Base-by-base conservation (phyloP, 92 coral and sea anemone species). In the Phenganax marumi region DNA sequence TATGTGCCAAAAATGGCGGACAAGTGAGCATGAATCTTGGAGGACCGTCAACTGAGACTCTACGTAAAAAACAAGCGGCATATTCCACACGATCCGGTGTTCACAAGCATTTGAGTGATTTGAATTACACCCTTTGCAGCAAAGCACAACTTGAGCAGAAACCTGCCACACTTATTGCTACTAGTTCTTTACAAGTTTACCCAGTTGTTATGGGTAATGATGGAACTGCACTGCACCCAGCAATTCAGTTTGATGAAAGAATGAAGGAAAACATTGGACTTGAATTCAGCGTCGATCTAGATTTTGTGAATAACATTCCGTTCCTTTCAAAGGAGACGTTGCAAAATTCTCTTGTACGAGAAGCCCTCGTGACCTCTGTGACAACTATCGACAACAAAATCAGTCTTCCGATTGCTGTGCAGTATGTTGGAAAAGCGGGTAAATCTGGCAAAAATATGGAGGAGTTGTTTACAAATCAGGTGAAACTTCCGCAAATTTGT, bases 121-220 rank as follows among this genome's bases (percentile, higher is more conserved):
- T 76, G 14, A 76, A 76, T 43, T 77, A 76, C 48, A 85, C 21
- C 13, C 84, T 76, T 12, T 76, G 76, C 17, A 75, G 14, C 19
- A 47, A 74, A 51, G 75, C 77, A 52, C 83, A 21, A 75, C 76
- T 81, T 48, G 69, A 63, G 24, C 43, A 63, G 69, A 21, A 84
- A 52, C 54, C 74, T 12, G 68, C 13, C 16, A 23, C 84, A 12
- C 83, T 76, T 66, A 63, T 84, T 77, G 70, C 57, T 82, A 77
- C 48, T 18, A 76, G 70, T 48, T 57, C 18, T 3, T 64, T 80
- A 10, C 74, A 49, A 9, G 89, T 86, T 12, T 22, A 49, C 8
- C 89, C 89, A 50, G 82, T 85, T 8, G 86, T 23, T 73, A 23
- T 86, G 14, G 89, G 82, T 11, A 86, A 86, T 64, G 86, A 86